phyloP scores from a whole-genome alignment of 2,797 vertebrate genomes.

The Ciconia nigra region DNA sequence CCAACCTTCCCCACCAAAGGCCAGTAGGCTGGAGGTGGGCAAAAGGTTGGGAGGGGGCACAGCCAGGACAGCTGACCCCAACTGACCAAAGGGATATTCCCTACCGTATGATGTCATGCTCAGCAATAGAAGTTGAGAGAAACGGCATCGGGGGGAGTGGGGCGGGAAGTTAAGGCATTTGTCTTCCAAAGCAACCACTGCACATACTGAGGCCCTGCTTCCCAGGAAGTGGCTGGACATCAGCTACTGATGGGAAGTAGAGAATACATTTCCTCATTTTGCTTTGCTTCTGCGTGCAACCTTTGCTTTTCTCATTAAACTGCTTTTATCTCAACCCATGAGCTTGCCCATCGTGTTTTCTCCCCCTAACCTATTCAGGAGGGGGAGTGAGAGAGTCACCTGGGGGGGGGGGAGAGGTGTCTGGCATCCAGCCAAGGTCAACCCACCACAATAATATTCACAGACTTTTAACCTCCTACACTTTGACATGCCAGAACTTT shows the following conservation, averaged over 20 bases:
- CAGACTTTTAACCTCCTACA: neutral
- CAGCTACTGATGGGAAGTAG: neutral
- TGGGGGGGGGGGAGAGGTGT: accelerated
- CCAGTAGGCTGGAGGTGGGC: neutral
- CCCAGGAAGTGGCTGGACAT: neutral
- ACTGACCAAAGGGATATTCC: neutral
- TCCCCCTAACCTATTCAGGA: neutral
- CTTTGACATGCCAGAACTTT: neutral
- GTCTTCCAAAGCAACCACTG: neutral
- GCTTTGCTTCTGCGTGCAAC: neutral
- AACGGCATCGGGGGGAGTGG: accelerated
- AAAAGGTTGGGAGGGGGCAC: neutral
- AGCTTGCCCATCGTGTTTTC: neutral
- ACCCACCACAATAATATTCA: neutral
- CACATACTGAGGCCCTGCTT: neutral
- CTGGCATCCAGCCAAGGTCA: neutral
- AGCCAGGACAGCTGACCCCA: neutral
- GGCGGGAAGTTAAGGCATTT: neutral
- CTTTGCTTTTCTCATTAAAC: neutral
- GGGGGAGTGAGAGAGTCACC: accelerated
- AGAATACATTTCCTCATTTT: neutral
- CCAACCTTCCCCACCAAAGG: neutral
- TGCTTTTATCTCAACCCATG: neutral
- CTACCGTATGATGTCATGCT: neutral
- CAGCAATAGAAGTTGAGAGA: neutral